Conservation (phyloP, 2,888 invertebrate species). For the Ochropacha duplaris region DNA sequence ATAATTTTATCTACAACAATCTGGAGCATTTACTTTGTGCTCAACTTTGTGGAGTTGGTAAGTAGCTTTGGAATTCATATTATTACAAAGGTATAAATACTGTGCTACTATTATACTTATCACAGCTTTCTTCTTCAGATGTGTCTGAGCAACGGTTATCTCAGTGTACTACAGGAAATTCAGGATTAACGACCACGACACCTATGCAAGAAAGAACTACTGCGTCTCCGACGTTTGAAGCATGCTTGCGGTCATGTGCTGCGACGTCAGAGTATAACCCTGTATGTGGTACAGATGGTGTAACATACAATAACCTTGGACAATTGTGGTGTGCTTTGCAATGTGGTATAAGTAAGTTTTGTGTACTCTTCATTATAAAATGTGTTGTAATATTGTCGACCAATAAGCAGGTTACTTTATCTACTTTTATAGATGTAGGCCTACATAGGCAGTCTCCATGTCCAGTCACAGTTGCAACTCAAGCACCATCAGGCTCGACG, state of each 20-base stretch:
- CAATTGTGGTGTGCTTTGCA: slow-evolving; percentile 59
- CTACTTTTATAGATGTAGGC: background rate
- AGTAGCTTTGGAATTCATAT: slow-evolving; percentile 28
- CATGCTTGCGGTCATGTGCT: slow-evolving; percentile 44
- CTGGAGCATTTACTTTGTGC: slow-evolving; percentile 51
- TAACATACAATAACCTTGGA: slow-evolving; percentile 64
- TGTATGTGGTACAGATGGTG: slow-evolving; percentile 67
- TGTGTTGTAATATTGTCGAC: background rate
- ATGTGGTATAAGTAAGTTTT: slow-evolving; percentile 68
- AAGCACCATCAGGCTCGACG: background rate
- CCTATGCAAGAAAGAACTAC: background rate
- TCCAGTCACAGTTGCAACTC: background rate
- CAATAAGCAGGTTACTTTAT: background rate
- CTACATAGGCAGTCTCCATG: background rate
- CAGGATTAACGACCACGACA: background rate
- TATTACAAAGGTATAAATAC: no score
- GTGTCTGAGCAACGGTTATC: slow-evolving; percentile 26
- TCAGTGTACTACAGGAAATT: slow-evolving; percentile 7
- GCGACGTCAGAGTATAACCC: slow-evolving; percentile 65
- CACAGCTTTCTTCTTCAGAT: slow-evolving; percentile 22
- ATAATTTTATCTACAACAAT: slow-evolving; percentile 45
- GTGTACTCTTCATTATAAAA: slow-evolving; percentile 5
- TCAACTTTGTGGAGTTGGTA: slow-evolving; percentile 65
- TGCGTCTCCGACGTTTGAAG: background rate
- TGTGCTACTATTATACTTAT: no score